Evolutionary conservation across 2,113 vertebrate genomes (phyloP), one percentile per base, ranked within the genome.

Genomic region (Ceyx margarethae): DNA sequence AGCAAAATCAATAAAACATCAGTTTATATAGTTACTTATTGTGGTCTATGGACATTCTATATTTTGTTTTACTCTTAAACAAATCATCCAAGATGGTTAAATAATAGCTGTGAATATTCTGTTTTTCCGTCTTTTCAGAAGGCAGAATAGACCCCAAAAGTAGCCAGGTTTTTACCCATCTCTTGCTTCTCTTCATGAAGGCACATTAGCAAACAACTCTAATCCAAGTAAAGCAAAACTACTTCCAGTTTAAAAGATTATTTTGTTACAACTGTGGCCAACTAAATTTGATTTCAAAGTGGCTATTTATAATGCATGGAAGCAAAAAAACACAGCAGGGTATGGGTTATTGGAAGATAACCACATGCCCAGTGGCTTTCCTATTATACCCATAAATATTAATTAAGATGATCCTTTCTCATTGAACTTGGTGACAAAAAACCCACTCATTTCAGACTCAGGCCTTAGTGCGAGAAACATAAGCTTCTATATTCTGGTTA

Each of bases 301-400:
- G 46, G 15, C 66, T 74, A 95, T 93, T 95, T 94, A 80, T 79
- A 91, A 87, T 74, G 21, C 15, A 5, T 62, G 40, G 62, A 76
- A 92, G 54, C 54, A 89, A 95, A 95, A 81, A 82, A 84, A 48
- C 42, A 67, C 37, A 94, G 57, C 54, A 94, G 88, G 84, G 92
- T 96, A 85, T 84, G 86, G 81, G 40, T 65, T 91, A 81, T 4
- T 84, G 61, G 74, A 75, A 94, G 84, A 94, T 81, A 89, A 92
- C 48, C 64, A 85, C 85, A 92, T 77, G 64, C 29, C 65, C 64
- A 58, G 53, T 92, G 76, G 51, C 60, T 91, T 95, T 94, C 53
- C 69, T 94, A 69, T 91, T 77, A 76, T 71, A 85, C 13, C 22
- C 43, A 69, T 77, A 87, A 89, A 79, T 79, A 85, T 68, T 93